These are phyloP conservation scores for Eubucco bourcierii DNA, from an alignment of 2,113 vertebrate species.

Conservation along the genomic window DNA sequence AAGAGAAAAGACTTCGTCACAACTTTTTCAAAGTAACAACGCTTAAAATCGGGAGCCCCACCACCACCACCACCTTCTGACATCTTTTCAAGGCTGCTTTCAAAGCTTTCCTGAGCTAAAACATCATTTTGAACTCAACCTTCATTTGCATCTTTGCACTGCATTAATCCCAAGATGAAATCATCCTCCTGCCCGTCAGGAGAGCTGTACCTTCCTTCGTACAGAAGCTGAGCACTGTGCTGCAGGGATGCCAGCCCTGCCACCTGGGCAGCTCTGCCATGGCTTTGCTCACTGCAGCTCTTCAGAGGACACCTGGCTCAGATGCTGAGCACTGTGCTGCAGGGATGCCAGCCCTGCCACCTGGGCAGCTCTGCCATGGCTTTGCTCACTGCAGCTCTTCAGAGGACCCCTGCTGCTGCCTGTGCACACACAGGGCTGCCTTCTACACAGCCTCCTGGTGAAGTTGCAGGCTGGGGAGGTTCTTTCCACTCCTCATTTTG, in stretches of 20 bases:
- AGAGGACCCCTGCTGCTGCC: not conserved
- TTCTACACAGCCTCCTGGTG: accelerated
- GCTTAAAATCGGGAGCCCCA: not conserved
- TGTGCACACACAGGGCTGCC: not conserved
- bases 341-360: not conserved
- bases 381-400: not conserved
- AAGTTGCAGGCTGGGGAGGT: not conserved
- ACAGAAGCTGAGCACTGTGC: accelerated
- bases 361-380: not conserved
- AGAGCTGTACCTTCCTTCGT: not conserved
- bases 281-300: not conserved
- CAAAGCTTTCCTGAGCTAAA: not conserved
- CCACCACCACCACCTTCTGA: accelerated
- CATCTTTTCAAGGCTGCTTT: not conserved
- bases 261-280: not conserved
- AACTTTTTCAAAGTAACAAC: not conserved
- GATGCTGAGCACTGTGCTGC: accelerated
- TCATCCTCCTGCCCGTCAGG: not conserved
- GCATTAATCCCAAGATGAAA: not conserved
- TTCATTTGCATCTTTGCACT: not conserved
- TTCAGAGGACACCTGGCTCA: not conserved
- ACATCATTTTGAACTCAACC: not conserved
- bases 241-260: not conserved
- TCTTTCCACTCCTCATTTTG: not conserved
- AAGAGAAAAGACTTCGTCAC: not conserved